A percentile compares a stretch with the other conserved stretches of the same genome.
These are phyloP conservation scores for Volucella zonaria DNA, from an alignment of 2,888 invertebrate species.

Conservation along the genomic window DNA sequence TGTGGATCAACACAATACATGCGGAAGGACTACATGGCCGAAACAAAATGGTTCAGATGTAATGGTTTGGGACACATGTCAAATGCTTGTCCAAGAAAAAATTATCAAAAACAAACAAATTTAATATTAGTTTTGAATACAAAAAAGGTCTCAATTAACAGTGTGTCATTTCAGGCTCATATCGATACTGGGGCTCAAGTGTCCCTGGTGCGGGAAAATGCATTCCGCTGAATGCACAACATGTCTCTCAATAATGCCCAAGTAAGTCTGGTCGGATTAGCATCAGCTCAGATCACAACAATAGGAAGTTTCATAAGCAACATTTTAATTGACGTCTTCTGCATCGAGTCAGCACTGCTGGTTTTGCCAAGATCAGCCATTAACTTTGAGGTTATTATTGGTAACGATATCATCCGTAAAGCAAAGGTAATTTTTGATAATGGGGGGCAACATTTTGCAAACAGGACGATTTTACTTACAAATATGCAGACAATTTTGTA, in stretches of 20 bases:
- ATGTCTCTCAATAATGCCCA: neutral
- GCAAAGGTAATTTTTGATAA: too few species aligned
- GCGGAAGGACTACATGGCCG: slow-evolving; percentile 30
- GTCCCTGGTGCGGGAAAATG: too few species aligned
- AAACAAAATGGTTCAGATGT: too few species aligned
- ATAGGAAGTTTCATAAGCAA: too few species aligned
- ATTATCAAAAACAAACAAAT: slow-evolving; percentile 9
- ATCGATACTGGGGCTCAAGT: slow-evolving; percentile 46
- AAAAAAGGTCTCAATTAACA: slow-evolving; percentile 15
- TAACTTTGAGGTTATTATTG: too few species aligned
- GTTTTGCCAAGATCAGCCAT: too few species aligned
- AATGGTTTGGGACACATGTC: too few species aligned
- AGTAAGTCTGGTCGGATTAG: too few species aligned
- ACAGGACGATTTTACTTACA: too few species aligned
- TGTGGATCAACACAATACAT: slow-evolving; percentile 48
- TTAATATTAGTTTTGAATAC: slow-evolving; percentile 8
- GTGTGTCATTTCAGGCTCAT: slow-evolving; percentile 21
- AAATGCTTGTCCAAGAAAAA: neutral
- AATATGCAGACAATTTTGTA: slow-evolving; percentile 5
- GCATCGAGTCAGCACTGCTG: neutral
- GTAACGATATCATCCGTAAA: too few species aligned
- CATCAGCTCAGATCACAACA: too few species aligned
- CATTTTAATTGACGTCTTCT: neutral
- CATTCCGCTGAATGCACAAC: neutral
- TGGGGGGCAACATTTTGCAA: too few species aligned